Evolutionary conservation across 2,797 vertebrate species (phyloP).

Genomic region (Cirrhinus molitorella): DNA sequence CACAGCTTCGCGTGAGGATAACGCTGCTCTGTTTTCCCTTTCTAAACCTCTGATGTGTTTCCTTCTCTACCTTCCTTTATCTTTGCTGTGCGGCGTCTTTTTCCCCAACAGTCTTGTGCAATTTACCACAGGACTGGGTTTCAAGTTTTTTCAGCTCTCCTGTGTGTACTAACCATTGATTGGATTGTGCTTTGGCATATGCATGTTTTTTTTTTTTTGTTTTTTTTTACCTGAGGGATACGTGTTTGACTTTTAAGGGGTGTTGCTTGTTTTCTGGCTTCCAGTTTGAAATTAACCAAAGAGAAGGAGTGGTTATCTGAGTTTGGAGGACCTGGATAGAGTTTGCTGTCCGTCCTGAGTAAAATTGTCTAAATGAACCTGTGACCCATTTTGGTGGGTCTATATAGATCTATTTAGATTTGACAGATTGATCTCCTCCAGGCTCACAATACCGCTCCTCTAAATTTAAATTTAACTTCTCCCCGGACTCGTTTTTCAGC

Average conservation of each 20-base stretch:
- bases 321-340: conserved; percentile 6
- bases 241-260: conserved; percentile 27
- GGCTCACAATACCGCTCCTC: neutral
- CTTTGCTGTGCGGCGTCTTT: conserved; percentile 33
- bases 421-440: neutral
- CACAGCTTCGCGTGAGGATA: conserved; percentile 61
- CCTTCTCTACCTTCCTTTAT: conserved; percentile 12
- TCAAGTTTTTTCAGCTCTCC: conserved; percentile 11
- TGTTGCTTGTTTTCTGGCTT: conserved; percentile 27
- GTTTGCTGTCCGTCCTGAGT: neutral
- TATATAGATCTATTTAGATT: neutral
- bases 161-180: conserved; percentile 56
- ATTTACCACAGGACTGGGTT: conserved; percentile 37
- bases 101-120: neutral
- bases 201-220: conserved; percentile 42
- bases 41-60: conserved; percentile 22
- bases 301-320: conserved; percentile 24
- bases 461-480: neutral
- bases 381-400: neutral
- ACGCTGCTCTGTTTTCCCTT: conserved; percentile 12
- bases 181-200: conserved; percentile 48
- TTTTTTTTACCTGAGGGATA: conserved; percentile 30
- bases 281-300: conserved; percentile 53
- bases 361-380: neutral
- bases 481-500: neutral